These are phyloP conservation scores for Halcyon leucocephala DNA, from an alignment of 2,797 vertebrate species.

Conservation along the genomic window DNA sequence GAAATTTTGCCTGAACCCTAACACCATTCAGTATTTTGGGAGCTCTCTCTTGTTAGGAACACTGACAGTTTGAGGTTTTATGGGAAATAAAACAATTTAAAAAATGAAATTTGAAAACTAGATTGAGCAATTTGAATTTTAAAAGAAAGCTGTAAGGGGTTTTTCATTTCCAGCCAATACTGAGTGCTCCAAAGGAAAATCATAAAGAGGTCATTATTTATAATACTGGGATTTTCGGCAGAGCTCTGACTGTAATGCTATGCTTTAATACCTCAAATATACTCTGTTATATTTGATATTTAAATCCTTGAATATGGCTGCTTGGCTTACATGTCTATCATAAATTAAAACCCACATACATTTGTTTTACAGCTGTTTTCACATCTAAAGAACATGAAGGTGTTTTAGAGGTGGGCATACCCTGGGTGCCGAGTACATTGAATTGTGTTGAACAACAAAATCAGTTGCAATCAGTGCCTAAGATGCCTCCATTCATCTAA, in stretches of 20 bases:
- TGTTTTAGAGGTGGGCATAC: neutral
- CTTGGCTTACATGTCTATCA: neutral
- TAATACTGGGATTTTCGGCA: neutral
- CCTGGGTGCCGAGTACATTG: neutral
- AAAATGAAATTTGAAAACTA: neutral
- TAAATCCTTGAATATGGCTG: neutral
- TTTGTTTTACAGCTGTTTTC: neutral
- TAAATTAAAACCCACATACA: accelerated
- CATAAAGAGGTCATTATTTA: neutral
- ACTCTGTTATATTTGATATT: neutral
- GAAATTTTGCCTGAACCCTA: neutral
- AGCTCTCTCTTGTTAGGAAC: neutral
- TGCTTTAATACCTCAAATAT: neutral
- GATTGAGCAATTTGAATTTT: neutral
- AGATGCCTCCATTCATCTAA: neutral
- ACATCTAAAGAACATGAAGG: neutral
- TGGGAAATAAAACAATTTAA: neutral
- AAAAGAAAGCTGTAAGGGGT: neutral
- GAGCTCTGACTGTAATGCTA: neutral
- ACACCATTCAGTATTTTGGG: neutral
- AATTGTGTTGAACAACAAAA: neutral
- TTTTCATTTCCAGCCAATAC: neutral
- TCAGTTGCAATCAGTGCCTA: neutral
- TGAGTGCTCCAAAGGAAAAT: neutral
- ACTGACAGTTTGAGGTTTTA: accelerated